Base-by-base conservation (phyloP, 2,888 invertebrate genomes). In the Argyra leucocephala region DNA sequence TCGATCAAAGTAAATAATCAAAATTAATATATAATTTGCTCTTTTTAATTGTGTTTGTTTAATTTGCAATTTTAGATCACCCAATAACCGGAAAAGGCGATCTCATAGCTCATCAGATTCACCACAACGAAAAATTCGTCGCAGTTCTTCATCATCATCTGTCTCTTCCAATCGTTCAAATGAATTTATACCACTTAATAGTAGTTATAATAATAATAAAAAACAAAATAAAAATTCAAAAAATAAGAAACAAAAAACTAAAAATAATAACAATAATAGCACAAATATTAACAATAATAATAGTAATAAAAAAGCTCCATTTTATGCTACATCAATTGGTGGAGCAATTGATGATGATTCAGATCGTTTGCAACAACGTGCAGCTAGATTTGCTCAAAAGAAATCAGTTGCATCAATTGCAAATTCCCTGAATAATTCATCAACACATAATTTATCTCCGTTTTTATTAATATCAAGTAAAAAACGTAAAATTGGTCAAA, bases 321-420 rank as follows among this genome's bases (percentile, higher is more conserved):
- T 87, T 76, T 87, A 87, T 78, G 84, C 86, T 66, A 83, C 85
- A 68, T 88, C 89, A 78, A 80, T 85, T 76, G 85, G 82, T 69
- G 82, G 86, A 71, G 85, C 85, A 75, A 83, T 87, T 71, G 88
- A 88, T 75, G 89, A 87, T 72, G 89, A 89, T 80, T 85, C 86
- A 70, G 91, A 90, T 74, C 85, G 89, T 73, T 83, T 94, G 71
- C 89, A 90, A 76, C 93, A 93, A 76, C 85, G 96, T 72, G 96
- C 96, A 63, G 95, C 93, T 67, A 84, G 96, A 73, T 96, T 96
- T 83, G 76, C 76, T 48, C 74, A 73, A 73, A 74, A 77, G 69
- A 75, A 78, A 73, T 71, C 73, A 62, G 72, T 74, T 67, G 75
- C 76, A 65, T 70, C 76, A 22, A 72, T 76, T 70, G 75, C 76